A percentile compares a stretch with the other conserved stretches of the same genome.
These are phyloP conservation scores for Cottoperca gobio DNA, from an alignment of 2,797 vertebrate species.

Conservation along the genomic window DNA sequence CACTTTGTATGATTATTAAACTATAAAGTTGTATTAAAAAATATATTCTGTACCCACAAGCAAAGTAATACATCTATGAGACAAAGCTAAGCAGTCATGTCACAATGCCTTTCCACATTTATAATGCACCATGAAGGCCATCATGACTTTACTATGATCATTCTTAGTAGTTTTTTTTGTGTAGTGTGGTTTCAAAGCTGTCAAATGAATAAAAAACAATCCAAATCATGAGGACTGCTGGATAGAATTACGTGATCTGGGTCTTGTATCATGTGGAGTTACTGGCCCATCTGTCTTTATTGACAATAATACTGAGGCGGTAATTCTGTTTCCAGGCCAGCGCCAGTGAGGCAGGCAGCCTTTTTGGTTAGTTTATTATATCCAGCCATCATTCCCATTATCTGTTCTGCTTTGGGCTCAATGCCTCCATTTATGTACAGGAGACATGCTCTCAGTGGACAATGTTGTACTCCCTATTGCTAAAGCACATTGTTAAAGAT, in stretches of 20 bases:
- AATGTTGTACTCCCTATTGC: conserved; percentile 24
- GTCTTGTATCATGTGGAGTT: conserved; percentile 45
- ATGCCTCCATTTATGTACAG: conserved; percentile 46
- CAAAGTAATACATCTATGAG: neutral
- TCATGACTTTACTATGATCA: conserved; percentile 23
- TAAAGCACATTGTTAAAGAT: conserved; percentile 47
- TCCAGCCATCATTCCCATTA: conserved; percentile 62
- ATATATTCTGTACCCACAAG: neutral
- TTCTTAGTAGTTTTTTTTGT: conserved; percentile 36
- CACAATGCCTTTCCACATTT: neutral
- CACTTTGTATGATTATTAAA: neutral
- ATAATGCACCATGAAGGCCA: neutral
- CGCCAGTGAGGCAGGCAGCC: conserved; percentile 47
- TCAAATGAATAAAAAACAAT: conserved; percentile 57
- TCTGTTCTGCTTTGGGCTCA: conserved; percentile 48
- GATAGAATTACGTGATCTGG: conserved; percentile 54
- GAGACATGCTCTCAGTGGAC: conserved; percentile 38
- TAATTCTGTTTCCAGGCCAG: conserved; percentile 68
- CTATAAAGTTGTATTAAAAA: neutral
- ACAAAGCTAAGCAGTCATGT: neutral
- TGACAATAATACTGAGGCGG: conserved; percentile 62
- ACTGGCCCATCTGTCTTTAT: conserved; percentile 71
- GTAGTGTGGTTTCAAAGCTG: conserved; percentile 49
- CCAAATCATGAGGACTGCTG: conserved; percentile 45
- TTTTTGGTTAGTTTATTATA: conserved; percentile 59